Base-by-base conservation (phyloP, 2,888 invertebrate species). In the Heliconius ethilla region DNA sequence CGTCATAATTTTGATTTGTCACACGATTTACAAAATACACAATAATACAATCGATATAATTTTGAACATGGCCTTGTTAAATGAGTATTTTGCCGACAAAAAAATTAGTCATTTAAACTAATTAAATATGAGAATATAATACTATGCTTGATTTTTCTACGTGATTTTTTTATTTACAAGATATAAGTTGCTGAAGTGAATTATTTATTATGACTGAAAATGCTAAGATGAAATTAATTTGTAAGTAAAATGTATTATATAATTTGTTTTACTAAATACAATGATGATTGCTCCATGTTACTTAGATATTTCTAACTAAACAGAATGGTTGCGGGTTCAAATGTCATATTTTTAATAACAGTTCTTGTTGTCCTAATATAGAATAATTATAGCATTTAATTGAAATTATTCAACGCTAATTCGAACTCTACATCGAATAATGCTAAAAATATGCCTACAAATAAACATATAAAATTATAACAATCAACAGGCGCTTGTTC, bases 1-100 rank as follows among this genome's bases (percentile, higher is more conserved):
- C 88, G 74, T 81, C 70, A 90, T 89, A 85, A 86, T 89, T 89
- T 89, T 86, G 84, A 40, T 75, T 51, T 85, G 82, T 86, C 90
- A 93, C 92, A 92, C 91, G 90, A 91, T 92, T 92, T 90, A 92
- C 88, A 92, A 92, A 91, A 92, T 88, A 90, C 92, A 88, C 88
- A 83, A 78, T 78, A 76, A 37, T 27, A 59, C 37, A 18, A 37
- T 63, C 2, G 3, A 29, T 4, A 74, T 15, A 25, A 63, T 72
- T 15, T 33, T 72, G 22, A 74, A 73, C 40, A 27, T 63, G 63
- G 74, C 63, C 40, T 25, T 27, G 18, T 74, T 74, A 11, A 73
- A 73, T 33, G 15, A 25, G 25, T 13, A 62, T 69, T 18, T 27
- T 27, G 74, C 9, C 7, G 22, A 51, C 51, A 51, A 51, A 51